phyloP scores from a whole-genome alignment of 2,888 invertebrate species.

The Drosophila tanythrix region DNA sequence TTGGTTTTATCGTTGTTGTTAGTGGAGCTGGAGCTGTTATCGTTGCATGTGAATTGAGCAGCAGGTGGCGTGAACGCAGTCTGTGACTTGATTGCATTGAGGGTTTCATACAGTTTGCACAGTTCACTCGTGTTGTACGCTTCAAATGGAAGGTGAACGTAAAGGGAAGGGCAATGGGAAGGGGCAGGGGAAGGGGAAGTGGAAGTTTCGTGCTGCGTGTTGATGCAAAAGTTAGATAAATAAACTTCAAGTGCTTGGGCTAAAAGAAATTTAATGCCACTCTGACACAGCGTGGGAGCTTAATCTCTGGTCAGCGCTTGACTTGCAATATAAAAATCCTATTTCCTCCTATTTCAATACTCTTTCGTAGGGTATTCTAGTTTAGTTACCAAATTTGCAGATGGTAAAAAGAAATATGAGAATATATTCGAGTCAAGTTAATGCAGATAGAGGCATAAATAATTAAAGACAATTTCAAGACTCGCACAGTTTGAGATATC shows the following conservation, averaged over 20 bases:
- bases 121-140: conserved; percentile 21
- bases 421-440: background rate
- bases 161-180: rapidly evolving
- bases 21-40: conserved; percentile 12
- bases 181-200: background rate
- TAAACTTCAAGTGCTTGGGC: conserved; percentile 68
- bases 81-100: conserved; percentile 61
- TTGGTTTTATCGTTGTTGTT: background rate
- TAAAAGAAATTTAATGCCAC: conserved; percentile 57
- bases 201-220: conserved; percentile 63
- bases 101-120: conserved; percentile 20
- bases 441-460: background rate
- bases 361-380: background rate
- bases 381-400: background rate
- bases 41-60: conserved; percentile 49
- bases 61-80: conserved; percentile 67
- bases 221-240: conserved; percentile 78
- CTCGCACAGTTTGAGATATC: background rate
- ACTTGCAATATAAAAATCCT: conserved; percentile 6
- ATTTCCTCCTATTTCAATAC: conserved; percentile 6
- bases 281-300: conserved; percentile 54
- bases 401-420: background rate
- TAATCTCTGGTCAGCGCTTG: conserved; percentile 23
- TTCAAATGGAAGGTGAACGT: background rate
- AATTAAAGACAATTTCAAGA: background rate